Evolutionary conservation across 2,113 vertebrate species (phyloP).

Genomic region (Noctilio leporinus): DNA sequence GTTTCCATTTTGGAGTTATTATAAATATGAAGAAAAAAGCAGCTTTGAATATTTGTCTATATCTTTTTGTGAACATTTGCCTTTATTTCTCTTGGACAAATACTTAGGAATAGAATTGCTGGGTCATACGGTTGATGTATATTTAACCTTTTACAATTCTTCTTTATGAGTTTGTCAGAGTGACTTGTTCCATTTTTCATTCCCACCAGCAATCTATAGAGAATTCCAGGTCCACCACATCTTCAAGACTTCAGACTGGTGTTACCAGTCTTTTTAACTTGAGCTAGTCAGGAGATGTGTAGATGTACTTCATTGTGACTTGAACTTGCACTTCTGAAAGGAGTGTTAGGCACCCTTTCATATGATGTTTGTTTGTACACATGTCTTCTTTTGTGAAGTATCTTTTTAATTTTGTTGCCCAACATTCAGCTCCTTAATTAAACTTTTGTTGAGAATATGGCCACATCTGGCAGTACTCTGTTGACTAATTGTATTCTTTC

Average conservation of each 20-base stretch:
- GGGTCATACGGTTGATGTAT: background rate
- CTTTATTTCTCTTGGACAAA: conserved; percentile 8
- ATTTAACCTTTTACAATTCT: background rate
- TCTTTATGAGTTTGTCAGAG: background rate
- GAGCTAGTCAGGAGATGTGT: background rate
- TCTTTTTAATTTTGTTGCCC: background rate
- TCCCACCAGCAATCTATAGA: background rate
- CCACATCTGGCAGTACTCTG: background rate
- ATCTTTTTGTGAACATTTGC: background rate
- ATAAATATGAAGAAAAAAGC: background rate
- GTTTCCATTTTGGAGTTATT: background rate
- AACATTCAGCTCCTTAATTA: background rate
- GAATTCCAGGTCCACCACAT: background rate
- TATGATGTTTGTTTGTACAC: background rate
- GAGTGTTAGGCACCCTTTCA: background rate
- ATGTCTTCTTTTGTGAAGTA: background rate
- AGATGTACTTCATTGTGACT: background rate
- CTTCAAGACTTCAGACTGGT: background rate
- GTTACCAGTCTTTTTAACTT: background rate
- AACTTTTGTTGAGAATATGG: background rate
- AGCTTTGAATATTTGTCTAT: background rate
- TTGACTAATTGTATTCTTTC: background rate
- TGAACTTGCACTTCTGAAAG: background rate
- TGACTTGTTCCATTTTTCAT: background rate
- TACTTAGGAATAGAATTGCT: background rate